Base-by-base conservation (phyloP, 2,888 invertebrate genomes). In the Luperina testacea region DNA sequence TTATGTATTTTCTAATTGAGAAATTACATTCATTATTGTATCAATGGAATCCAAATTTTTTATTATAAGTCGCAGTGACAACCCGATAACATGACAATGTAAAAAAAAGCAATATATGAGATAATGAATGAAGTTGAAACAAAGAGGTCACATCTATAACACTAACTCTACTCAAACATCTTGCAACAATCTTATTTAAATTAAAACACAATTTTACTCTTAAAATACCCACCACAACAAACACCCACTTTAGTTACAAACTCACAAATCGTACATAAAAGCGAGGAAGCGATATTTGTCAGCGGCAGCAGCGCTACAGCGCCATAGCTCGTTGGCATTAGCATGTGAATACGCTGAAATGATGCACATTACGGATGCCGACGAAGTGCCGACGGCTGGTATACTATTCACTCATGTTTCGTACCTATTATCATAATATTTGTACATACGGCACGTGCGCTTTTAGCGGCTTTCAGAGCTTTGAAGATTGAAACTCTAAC, bases 331-430 rank as follows among this genome's bases (percentile, higher is more conserved):
- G 57, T 51, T 15, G 42, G 5, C 68, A 90, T 90, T 91, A 90
- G 84, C 88, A 90, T 90, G 81, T 86, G 87, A 87, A 87, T 85
- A 79, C 75, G 20, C 42, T 45, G n/a, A 72, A 85, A 85, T 85
- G 85, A 85, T 85, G 85, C 79, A 77, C 77, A 85, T 85, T 79
- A 86, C 64, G 63, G 48, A 71, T 77, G 72, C 77, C 61, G 69
- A 61, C 72, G 77, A 84, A 74, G 82, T 76, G 61, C 68, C 74
- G n/a, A 32, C 77, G 72, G 71, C 77, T 79, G 69, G 80, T 61
- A n/a, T 67, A 42, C 68, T 74, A 63, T 81, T 64, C 84, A 64
- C 32, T 42, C 64, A 42, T 75, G 51, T 74, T 65, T 71, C 71
- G 27, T 72, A 61, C 75, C 65, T 57, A 69, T 69, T 64, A 68